Percentiles rank a stretch among this genome's conserved stretches.
Evolutionary conservation across 2,888 invertebrate genomes (phyloP).

Genomic region (Eupithecia vulgata): DNA sequence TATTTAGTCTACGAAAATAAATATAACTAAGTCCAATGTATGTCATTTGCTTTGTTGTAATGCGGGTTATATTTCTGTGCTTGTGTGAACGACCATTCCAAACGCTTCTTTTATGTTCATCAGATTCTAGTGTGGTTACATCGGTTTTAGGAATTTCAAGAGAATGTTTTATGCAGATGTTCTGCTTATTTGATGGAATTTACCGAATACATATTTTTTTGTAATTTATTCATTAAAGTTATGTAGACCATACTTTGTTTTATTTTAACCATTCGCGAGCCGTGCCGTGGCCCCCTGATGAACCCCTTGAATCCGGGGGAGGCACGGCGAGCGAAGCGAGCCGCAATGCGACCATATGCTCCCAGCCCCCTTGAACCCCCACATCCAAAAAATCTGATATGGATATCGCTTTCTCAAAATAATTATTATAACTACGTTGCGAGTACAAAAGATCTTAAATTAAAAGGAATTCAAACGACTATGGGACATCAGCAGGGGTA

Average conservation of each 20-base stretch:
- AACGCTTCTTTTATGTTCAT: constrained; percentile 43
- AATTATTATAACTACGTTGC: too few species aligned
- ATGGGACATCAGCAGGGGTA: too few species aligned
- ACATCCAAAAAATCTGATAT: too few species aligned
- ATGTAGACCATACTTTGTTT: constrained; percentile 66
- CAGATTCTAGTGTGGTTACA: constrained; percentile 48
- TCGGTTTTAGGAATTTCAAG: constrained; percentile 40
- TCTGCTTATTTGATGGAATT: constrained; percentile 61
- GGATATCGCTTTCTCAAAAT: too few species aligned
- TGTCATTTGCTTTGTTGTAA: constrained; percentile 36
- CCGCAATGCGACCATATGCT: too few species aligned
- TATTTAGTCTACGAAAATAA: constrained; percentile 28
- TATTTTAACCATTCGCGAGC: too few species aligned
- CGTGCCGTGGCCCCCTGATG: too few species aligned
- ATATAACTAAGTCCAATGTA: constrained; percentile 21
- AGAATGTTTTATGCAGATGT: constrained; percentile 62
- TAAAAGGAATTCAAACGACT: too few species aligned
- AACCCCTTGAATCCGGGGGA: too few species aligned
- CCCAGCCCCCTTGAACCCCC: too few species aligned
- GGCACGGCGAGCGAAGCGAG: too few species aligned
- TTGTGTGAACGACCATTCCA: constrained; percentile 67
- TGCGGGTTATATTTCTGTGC: constrained; percentile 39
- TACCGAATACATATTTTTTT: constrained; percentile 64
- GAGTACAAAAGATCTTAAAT: too few species aligned
- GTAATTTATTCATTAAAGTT: constrained; percentile 81